These are phyloP conservation scores for Gobiocypris rarus DNA, from an alignment of 2,113 vertebrate species.

Conservation along the genomic window DNA sequence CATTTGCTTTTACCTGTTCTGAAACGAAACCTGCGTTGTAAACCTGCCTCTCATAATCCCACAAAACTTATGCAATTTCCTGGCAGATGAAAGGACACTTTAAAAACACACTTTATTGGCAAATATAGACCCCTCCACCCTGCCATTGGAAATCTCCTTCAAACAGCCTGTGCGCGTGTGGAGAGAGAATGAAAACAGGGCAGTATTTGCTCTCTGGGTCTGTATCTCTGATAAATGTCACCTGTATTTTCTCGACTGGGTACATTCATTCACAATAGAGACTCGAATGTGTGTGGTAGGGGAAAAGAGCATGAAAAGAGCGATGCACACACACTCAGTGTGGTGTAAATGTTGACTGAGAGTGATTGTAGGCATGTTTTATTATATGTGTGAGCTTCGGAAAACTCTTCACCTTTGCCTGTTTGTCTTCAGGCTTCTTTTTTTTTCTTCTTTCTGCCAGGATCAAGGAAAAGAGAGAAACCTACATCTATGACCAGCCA, in stretches of 20 bases:
- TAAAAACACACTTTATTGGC: constrained; percentile 50
- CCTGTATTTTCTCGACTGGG: constrained; percentile 2
- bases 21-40: constrained; percentile 28
- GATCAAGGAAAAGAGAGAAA: constrained; percentile 6
- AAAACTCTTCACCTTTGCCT: constrained; percentile 38
- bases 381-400: constrained; percentile 17
- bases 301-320: constrained; percentile 25
- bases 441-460: not conserved
- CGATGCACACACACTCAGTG: not conserved
- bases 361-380: constrained; percentile 23
- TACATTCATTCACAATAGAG: constrained; percentile 27
- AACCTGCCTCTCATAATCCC: constrained; percentile 13
- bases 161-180: constrained; percentile 26
- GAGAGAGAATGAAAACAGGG: constrained; percentile 32
- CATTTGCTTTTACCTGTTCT: constrained; percentile 30
- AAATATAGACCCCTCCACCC: constrained; percentile 25
- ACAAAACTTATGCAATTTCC: constrained; percentile 48
- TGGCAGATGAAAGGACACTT: constrained; percentile 48
- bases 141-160: constrained; percentile 43
- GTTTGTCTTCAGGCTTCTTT: constrained; percentile 6
- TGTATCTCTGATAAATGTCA: constrained; percentile 49
- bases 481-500: constrained; percentile 12
- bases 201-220: constrained; percentile 43
- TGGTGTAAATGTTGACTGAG: constrained; percentile 54
- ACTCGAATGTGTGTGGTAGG: not conserved